phyloP scores from a whole-genome alignment of 2,888 invertebrate species.

The Diarsia brunnea region DNA sequence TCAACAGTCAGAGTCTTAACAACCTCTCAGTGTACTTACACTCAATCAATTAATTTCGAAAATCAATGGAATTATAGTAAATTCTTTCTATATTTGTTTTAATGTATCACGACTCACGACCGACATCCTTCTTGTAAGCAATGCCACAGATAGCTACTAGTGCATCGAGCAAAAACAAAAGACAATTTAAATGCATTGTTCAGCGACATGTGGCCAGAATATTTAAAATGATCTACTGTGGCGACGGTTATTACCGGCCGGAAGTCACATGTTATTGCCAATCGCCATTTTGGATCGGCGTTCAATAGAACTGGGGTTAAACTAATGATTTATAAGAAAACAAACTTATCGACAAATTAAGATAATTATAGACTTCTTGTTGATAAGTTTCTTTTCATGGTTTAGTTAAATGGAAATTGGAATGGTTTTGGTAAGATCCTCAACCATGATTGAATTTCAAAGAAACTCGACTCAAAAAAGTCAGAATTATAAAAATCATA shows the following conservation, averaged over 20 bases:
- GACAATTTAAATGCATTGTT: conserved; percentile 63
- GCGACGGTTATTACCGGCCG: conserved; percentile 52
- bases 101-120: background rate
- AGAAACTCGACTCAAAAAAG: background rate
- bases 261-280: conserved; percentile 62
- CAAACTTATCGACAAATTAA: conserved; percentile 22
- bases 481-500: background rate
- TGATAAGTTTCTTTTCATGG: background rate
- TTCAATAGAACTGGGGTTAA: conserved; percentile 44
- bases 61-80: too few relatives aligned
- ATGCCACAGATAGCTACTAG: conserved; percentile 32
- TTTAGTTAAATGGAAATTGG: background rate
- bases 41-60: too few relatives aligned
- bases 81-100: background rate
- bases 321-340: conserved; percentile 50
- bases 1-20: too few relatives aligned
- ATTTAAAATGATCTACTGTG: conserved; percentile 63
- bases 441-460: background rate
- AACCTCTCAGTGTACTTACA: too few relatives aligned
- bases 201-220: conserved; percentile 73
- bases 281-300: conserved; percentile 45
- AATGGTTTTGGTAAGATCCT: background rate
- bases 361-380: conserved; percentile 14
- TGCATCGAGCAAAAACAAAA: conserved; percentile 56
- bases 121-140: conserved; percentile 16